Evolutionary conservation across 2,113 vertebrate species (phyloP), one percentile per base, ranked within the genome.

Genomic region (Lampris incognitus): DNA sequence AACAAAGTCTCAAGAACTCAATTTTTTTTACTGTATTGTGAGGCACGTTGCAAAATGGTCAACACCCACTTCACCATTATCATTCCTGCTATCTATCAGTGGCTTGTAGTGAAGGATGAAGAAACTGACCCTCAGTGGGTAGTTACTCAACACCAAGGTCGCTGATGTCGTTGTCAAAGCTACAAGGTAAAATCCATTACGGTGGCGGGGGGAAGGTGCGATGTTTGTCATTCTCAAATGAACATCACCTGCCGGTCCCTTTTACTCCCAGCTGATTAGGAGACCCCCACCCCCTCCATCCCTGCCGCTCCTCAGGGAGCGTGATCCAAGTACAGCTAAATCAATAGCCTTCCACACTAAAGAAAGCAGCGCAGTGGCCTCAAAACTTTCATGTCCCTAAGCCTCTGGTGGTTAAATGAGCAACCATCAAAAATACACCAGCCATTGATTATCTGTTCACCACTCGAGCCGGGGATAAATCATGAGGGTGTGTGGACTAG

Each of bases 181-280:
- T 72, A 80, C 81, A 85, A 66, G 80, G 52, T 80, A 76, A 89
- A 85, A 89, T 74, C 80, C 78, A 88, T 90, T 77, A 82, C 74
- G 4, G 50, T 46, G 44, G 75, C 38, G 2, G 56, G 66, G 50
- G 58, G 81, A 81, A 85, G 81, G 77, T 86, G 82, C 66, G 69
- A 76, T 73, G 84, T 87, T 89, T 88, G 72, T 82, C 86, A 87
- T 87, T 84, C 72, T 88, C 75, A 86, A 78, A 81, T 82, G 72
- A 85, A 80, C 67, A 85, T 70, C 67, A 67, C 65, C 46, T 61
- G 2, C n/a, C 6, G 41, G 42, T 58, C 36, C 11, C 13, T 13
- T 83, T 75, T 72, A 52, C 82, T 79, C 51, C 73, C 52, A 41
- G 54, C 44, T 68, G 76, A 65, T 78, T 46, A 66, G 50, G 46